Conservation (phyloP, 2,797 vertebrate species). For the Chrysocyon brachyurus region DNA sequence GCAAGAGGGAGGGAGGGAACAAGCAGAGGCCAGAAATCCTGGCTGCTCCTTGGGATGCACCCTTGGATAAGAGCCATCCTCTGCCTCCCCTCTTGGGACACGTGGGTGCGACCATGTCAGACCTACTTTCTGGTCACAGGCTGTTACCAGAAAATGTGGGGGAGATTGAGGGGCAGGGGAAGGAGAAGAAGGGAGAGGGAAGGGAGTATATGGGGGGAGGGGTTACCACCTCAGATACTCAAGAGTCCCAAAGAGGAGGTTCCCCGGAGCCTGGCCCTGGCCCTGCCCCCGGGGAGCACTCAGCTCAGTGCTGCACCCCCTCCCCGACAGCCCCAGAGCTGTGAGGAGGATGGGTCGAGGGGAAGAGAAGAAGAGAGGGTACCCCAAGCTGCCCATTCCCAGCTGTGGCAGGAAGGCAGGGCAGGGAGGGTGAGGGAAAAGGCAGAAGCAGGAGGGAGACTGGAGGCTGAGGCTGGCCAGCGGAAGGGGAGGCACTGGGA, state of each 20-base stretch:
- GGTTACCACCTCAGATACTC: constrained; percentile 61
- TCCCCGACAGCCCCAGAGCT: constrained; percentile 61
- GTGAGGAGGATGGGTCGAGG: constrained; percentile 21
- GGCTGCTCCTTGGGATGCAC: constrained; percentile 61
- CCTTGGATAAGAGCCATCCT: constrained; percentile 58
- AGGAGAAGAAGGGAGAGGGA: constrained; percentile 64
- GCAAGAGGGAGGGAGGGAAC: constrained; percentile 69
- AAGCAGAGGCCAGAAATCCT: constrained; percentile 58
- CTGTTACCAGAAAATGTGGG: constrained; percentile 61
- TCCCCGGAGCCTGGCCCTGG: constrained; percentile 71
- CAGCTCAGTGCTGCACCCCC: constrained; percentile 48
- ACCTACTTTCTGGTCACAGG: constrained; percentile 74
- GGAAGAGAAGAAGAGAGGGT: constrained; percentile 62
- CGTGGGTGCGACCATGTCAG: constrained; percentile 37
- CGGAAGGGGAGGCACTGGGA: constrained; percentile 72
- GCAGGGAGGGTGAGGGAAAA: constrained; percentile 60
- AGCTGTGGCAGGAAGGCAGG: constrained; percentile 70
- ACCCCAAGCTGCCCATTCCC: constrained; percentile 71
- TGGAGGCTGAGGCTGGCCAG: constrained; percentile 71
- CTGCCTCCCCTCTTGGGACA: constrained; percentile 63
- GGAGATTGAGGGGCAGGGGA: constrained; percentile 58
- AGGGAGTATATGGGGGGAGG: constrained; percentile 31
- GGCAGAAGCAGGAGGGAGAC: constrained; percentile 76
- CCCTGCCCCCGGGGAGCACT: constrained; percentile 70
- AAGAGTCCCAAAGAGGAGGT: constrained; percentile 67